Evolutionary conservation across 2,113 vertebrate genomes (phyloP), one percentile per base, ranked within the genome.

Genomic region (Carlito syrichta): DNA sequence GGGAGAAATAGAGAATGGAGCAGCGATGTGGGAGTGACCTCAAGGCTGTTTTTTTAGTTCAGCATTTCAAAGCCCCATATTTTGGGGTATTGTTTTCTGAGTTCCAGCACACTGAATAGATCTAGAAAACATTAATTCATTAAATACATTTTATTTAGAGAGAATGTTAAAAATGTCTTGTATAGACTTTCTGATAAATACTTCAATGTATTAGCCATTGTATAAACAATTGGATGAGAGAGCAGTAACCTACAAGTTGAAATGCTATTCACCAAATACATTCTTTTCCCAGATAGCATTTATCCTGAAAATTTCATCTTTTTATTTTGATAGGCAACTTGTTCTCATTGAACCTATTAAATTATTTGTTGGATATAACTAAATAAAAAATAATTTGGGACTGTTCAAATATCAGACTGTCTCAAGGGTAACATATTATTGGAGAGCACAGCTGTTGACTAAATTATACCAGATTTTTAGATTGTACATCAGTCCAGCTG

Each of bases 261-360:
- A 86, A 94, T 89, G 43, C 19, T 68, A 16, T 74, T 45, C n/a
- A 38, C 8, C 35, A 95, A 92, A 86, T 71, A 69, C 6, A 56
- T 68, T 74, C 6, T 43, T 91, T 78, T 74, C n/a, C 27, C 45
- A 91, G 52, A 88, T 79, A 68, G 25, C 6, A 54, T n/a, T 50
- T 96, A 97, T 84, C 20, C 19, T 93, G 19, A 96, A 94, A 83
- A 90, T 85, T 74, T 22, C 81, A 81, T 62, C 7, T 9, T 77
- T 89, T 86, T 94, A 54, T 87, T 85, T 91, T 79, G 40, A 48
- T 62, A 83, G 78, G 25, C 62, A 87, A 76, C 13, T 93, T 89
- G 68, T 30, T 93, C 17, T 94, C 56, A 38, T 22, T 81, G 25
- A 97, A 87, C 35, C 79, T 43, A 86, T 54, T 94, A 79, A 79